These are phyloP conservation scores for Cephalopachus bancanus DNA, from an alignment of 2,797 vertebrate genomes.

Conservation along the genomic window DNA sequence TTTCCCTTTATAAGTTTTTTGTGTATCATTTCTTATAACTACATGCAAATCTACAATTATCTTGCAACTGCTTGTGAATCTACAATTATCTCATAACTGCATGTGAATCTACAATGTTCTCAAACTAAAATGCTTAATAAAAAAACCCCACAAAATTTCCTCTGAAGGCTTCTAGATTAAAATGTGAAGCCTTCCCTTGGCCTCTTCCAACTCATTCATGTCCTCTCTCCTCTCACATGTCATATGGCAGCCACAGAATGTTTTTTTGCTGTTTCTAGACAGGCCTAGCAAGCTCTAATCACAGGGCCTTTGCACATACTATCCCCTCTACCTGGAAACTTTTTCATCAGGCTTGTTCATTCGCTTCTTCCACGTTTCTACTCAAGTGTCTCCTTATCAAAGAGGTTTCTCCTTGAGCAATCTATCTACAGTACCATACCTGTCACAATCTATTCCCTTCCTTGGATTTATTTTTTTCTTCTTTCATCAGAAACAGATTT, in stretches of 20 bases:
- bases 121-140: neutral
- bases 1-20: too few species aligned
- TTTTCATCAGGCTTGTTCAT: neutral
- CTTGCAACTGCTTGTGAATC: too few species aligned
- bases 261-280: neutral
- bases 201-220: neutral
- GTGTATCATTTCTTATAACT: too few species aligned
- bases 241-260: neutral
- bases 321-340: neutral
- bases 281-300: neutral
- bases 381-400: neutral
- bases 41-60: too few species aligned
- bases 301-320: neutral
- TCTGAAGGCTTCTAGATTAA: neutral
- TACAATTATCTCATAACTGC: neutral
- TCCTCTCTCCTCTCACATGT: rapidly evolving
- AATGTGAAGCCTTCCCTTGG: neutral
- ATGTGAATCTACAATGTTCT: neutral
- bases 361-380: neutral
- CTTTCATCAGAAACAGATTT: slow-evolving; percentile 17
- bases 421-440: neutral
- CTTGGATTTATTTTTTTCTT: neutral
- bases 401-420: neutral
- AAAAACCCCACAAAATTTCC: neutral
- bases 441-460: neutral